Evolutionary conservation across 2,113 vertebrate genomes (phyloP).

Genomic region (Malaclemys terrapin): DNA sequence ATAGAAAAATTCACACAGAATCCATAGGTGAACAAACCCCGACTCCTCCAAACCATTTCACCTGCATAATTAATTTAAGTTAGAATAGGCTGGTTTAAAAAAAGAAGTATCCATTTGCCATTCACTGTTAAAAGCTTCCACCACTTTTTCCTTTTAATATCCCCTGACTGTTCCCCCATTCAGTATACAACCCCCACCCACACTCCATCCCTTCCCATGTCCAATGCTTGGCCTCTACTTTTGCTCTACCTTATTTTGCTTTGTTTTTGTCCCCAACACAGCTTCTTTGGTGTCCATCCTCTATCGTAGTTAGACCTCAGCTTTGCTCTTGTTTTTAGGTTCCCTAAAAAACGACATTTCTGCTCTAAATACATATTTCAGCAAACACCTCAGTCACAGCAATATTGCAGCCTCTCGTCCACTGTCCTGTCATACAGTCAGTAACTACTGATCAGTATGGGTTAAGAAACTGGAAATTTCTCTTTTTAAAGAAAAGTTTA

Average conservation of each 20-base stretch:
- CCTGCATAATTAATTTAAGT: not conserved
- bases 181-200: not conserved
- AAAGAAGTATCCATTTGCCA: not conserved
- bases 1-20: not conserved
- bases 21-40: constrained; percentile 41
- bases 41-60: constrained; percentile 18
- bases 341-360: constrained; percentile 72
- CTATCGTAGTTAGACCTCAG: constrained; percentile 69
- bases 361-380: constrained; percentile 72
- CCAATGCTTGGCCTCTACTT: constrained; percentile 49
- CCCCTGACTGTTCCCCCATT: constrained; percentile 26
- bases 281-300: constrained; percentile 68
- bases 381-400: constrained; percentile 51
- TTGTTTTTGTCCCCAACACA: constrained; percentile 73
- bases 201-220: not conserved
- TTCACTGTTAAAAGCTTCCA: constrained; percentile 31
- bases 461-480: constrained; percentile 1
- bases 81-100: not conserved
- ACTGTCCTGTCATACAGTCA: not conserved
- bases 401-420: constrained; percentile 24
- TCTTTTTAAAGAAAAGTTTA: not conserved
- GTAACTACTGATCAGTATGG: constrained; percentile 35
- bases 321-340: constrained; percentile 76
- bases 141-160: constrained; percentile 35
- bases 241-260: constrained; percentile 59